A percentile compares a stretch with the other conserved stretches of the same genome.
Evolutionary conservation across 2,113 vertebrate species (phyloP).

Genomic region (Piaya cayana): DNA sequence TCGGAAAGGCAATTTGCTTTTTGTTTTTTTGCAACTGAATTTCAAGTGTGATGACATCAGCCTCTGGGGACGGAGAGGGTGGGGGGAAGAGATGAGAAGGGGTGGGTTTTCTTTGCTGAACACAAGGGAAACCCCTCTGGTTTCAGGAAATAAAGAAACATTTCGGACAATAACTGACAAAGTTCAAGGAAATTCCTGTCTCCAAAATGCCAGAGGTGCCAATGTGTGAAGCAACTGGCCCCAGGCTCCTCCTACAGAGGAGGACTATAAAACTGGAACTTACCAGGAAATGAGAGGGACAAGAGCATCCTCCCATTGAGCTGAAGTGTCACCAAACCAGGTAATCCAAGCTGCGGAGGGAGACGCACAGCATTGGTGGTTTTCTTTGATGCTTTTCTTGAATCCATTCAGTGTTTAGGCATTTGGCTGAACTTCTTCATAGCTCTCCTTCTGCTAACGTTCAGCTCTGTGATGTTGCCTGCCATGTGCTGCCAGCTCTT

Average conservation of each 20-base stretch:
- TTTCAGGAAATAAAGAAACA: constrained; percentile 18
- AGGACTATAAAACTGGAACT: constrained; percentile 60
- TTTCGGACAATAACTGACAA: constrained; percentile 14
- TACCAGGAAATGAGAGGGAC: constrained; percentile 70
- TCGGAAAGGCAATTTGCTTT: constrained; percentile 56
- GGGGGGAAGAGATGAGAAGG: constrained; percentile 33
- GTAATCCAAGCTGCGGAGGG: constrained; percentile 39
- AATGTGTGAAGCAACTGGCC: constrained; percentile 28
- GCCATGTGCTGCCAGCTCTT: neutral
- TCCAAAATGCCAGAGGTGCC: constrained; percentile 26
- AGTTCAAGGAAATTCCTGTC: constrained; percentile 33
- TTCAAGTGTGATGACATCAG: constrained; percentile 68
- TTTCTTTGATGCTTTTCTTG: constrained; percentile 14
- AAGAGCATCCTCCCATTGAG: constrained; percentile 52
- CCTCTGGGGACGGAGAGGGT: constrained; percentile 35
- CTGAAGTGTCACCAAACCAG: constrained; percentile 56
- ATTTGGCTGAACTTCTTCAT: neutral
- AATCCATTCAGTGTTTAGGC: neutral
- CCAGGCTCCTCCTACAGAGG: constrained; percentile 47
- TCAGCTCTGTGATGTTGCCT: neutral
- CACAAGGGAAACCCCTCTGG: neutral
- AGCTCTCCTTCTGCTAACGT: neutral
- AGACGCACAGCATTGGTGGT: neutral
- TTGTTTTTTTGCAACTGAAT: constrained; percentile 24
- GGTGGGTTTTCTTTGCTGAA: neutral